Base-by-base conservation (phyloP, 2,113 vertebrate genomes). In the Polyodon spathula region DNA sequence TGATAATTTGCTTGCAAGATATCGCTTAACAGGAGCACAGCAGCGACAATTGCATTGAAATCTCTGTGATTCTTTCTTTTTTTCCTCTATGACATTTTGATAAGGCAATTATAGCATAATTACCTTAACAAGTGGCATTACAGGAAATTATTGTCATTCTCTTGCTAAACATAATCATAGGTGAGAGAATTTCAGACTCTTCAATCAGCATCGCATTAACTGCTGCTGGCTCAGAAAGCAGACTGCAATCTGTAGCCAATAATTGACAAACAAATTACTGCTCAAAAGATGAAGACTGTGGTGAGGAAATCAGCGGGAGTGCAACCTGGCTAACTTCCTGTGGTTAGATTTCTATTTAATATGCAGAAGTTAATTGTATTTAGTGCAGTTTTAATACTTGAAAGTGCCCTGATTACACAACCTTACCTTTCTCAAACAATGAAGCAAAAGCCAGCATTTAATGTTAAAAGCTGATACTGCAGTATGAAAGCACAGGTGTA, bases 121-220 rank as follows among this genome's bases (percentile, higher is more conserved):
- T 95, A 91, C 87, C 80, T 89, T 93, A 94, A 95, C 90, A 93
- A 92, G 92, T 91, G 88, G 88, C 87, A 94, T 93, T 92, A 94
- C 82, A 86, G 89, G 86, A 84, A 92, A 93, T 89, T 85, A 88
- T 92, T 93, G 89, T 92, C 90, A 88, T 92, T 88, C 86, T 88
- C 81, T 85, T 84, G 84, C 90, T 92, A 92, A 92, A 90, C 86
- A 82, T 87, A 95, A 97, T 94, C 90, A 93, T 88, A 78, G 52
- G 79, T 81, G 87, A 93, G 86, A 89, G 86, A 89, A 87, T 92
- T 89, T 83, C 78, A 85, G 83, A 91, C 93, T 93, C 81, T 82
- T 79, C 88, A 93, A 95, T 97, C 93, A 96, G 86, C 85, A 89
- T 86, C 88, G 94, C 89, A 92, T 95, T 93, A 95, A 76, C 74